These are phyloP conservation scores for Thalassoma bifasciatum DNA, from an alignment of 2,113 vertebrate species.

Conservation along the genomic window DNA sequence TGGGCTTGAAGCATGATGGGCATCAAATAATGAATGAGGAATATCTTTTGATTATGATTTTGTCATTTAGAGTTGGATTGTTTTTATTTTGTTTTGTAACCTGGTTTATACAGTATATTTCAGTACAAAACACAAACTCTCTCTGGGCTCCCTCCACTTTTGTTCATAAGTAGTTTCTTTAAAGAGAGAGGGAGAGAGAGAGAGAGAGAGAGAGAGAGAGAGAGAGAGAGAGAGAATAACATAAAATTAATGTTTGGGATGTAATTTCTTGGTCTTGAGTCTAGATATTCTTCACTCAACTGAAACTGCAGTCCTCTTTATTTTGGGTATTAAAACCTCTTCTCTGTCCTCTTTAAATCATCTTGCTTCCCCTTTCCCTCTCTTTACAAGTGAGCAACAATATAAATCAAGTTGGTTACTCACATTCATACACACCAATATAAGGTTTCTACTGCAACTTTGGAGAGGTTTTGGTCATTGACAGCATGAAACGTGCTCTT, in stretches of 20 bases:
- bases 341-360: not conserved
- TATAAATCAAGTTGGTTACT: not conserved
- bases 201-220: no score
- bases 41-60: not conserved
- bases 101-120: not conserved
- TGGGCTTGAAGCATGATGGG: no score
- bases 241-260: no score
- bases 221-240: no score
- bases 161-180: not conserved
- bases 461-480: not conserved
- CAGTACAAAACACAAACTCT: not conserved
- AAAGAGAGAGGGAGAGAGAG: no score
- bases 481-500: no score
- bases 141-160: not conserved
- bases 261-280: not conserved
- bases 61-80: not conserved
- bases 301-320: constrained; percentile 15
- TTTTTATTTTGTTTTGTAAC: not conserved
- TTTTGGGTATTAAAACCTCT: not conserved
- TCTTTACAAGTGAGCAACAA: constrained; percentile 4
- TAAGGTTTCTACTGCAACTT: not conserved
- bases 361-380: constrained; percentile 18
- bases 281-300: not conserved
- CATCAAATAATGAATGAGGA: no score
- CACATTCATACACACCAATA: constrained; percentile 1